Evolutionary conservation across 2,888 invertebrate genomes (phyloP).

Genomic region (Corythucha ciliata): DNA sequence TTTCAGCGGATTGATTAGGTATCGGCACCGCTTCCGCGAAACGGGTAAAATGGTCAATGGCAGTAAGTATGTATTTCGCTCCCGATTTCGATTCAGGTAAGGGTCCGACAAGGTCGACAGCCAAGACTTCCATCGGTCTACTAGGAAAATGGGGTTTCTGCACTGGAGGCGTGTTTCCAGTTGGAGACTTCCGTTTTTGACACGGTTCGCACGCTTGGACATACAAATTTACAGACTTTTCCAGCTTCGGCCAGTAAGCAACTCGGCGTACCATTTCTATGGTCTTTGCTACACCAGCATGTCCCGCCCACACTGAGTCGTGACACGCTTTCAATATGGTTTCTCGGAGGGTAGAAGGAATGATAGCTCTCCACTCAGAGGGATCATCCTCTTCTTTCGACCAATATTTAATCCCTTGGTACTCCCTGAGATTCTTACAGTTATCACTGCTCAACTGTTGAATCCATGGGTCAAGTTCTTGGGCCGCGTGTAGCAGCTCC

Average conservation of each 20-base stretch:
- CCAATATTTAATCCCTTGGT: neutral
- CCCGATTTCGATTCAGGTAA: slow-evolving; percentile 36
- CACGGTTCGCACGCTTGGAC: slow-evolving; percentile 38
- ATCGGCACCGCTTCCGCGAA: slow-evolving; percentile 38
- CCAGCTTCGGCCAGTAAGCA: slow-evolving; percentile 39
- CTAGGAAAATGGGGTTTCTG: slow-evolving; percentile 36
- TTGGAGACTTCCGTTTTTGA: slow-evolving; percentile 37
- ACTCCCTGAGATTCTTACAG: neutral
- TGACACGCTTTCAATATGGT: slow-evolving; percentile 24
- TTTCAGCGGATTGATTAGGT: slow-evolving; percentile 38
- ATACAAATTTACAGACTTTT: slow-evolving; percentile 37
- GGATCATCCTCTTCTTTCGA: neutral
- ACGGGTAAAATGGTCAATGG: slow-evolving; percentile 35
- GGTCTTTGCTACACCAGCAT: slow-evolving; percentile 37
- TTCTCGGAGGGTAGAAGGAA: slow-evolving; percentile 6
- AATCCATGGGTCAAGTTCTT: slow-evolving; percentile 4
- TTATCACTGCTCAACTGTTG: neutral
- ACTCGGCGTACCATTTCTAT: slow-evolving; percentile 30
- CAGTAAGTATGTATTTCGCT: slow-evolving; percentile 39
- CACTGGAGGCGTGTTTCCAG: slow-evolving; percentile 36
- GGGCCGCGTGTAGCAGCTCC: slow-evolving; percentile 3
- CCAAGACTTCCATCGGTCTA: slow-evolving; percentile 35
- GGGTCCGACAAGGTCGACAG: slow-evolving; percentile 39
- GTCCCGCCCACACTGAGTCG: slow-evolving; percentile 33
- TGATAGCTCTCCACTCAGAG: neutral